Conservation (phyloP, 2,113 vertebrate genomes). For the Chaenocephalus aceratus region DNA sequence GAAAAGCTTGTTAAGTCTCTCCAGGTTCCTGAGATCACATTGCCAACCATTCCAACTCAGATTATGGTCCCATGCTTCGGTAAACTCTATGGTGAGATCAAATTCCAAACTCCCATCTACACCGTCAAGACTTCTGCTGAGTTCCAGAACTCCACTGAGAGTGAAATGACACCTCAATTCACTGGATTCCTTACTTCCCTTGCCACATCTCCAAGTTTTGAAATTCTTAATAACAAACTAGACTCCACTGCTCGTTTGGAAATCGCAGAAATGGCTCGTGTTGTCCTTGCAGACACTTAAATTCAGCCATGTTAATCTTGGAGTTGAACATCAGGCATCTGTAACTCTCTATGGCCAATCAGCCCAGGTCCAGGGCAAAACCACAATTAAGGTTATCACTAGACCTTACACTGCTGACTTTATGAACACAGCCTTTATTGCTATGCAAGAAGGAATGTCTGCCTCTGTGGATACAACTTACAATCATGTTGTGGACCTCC, state of each 20-base stretch:
- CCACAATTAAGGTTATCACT: too few relatives aligned
- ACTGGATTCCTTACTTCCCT: conserved; percentile 65
- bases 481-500: too few relatives aligned
- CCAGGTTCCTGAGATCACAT: conserved; percentile 54
- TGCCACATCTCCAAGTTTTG: conserved; percentile 81
- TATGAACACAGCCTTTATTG: too few relatives aligned
- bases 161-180: conserved; percentile 50
- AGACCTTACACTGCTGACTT: too few relatives aligned
- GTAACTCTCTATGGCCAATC: too few relatives aligned
- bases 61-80: conserved; percentile 88
- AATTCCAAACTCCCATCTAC: conserved; percentile 87
- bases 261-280: too few relatives aligned
- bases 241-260: conserved; percentile 79
- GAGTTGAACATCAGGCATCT: too few relatives aligned
- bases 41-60: conserved; percentile 85
- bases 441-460: too few relatives aligned
- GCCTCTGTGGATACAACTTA: too few relatives aligned
- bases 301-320: too few relatives aligned
- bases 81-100: conserved; percentile 85
- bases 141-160: conserved; percentile 65
- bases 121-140: conserved; percentile 82
- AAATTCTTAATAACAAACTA: conserved; percentile 87
- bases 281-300: too few relatives aligned
- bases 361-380: too few relatives aligned
- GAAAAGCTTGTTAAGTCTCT: conserved; percentile 84